phyloP scores from a whole-genome alignment of 2,113 vertebrate species.

The Fulica atra region DNA sequence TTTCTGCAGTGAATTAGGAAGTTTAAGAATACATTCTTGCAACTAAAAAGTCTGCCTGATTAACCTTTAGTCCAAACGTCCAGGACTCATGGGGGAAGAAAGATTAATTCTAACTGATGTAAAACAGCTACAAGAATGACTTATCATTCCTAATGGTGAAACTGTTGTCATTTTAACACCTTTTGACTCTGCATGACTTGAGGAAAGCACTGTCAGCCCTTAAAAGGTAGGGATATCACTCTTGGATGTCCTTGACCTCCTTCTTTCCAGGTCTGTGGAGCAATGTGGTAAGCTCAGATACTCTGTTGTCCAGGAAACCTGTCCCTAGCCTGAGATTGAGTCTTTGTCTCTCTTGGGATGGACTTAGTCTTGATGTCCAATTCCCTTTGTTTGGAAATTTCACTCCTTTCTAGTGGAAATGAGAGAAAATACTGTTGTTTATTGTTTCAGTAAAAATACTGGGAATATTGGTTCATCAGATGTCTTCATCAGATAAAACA shows the following conservation, averaged over 20 bases:
- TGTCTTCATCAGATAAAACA: neutral
- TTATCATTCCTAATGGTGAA: neutral
- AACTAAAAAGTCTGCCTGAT: slow-evolving; percentile 22
- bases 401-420: neutral
- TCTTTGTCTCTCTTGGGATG: neutral
- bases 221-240: neutral
- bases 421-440: neutral
- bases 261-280: neutral
- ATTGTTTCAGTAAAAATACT: neutral
- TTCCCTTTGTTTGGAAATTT: neutral
- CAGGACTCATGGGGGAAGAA: neutral
- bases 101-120: slow-evolving; percentile 31
- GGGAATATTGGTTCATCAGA: neutral
- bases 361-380: neutral
- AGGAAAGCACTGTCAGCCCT: neutral
- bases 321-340: neutral
- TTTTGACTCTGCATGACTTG: neutral
- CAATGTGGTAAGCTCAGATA: neutral
- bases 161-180: neutral
- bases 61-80: slow-evolving; percentile 1
- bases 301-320: neutral
- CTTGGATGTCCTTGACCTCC: neutral
- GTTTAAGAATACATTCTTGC: slow-evolving; percentile 21
- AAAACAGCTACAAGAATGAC: slow-evolving; percentile 2
- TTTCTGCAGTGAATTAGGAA: slow-evolving; percentile 19